These are phyloP conservation scores for Dysidea cf. avara DNA, from an alignment of 37 sponge, comb jelly and placozoan species.

Conservation along the genomic window DNA sequence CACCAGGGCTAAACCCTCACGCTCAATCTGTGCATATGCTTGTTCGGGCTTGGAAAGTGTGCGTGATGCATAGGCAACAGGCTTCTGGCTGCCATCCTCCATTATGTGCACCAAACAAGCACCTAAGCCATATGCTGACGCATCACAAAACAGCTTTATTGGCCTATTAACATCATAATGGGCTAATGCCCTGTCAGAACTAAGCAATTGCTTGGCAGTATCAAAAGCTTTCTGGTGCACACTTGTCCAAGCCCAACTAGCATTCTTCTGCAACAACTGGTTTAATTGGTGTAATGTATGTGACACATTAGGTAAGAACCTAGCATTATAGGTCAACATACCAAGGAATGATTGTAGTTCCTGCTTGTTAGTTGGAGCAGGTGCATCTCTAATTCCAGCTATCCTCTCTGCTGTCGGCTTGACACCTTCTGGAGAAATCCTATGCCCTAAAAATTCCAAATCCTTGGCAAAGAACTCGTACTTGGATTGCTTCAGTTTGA, in stretches of 20 bases:
- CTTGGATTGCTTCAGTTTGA: slow-evolving; percentile 31
- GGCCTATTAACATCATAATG: slow-evolving; percentile 15
- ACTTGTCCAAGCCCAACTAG: slow-evolving; percentile 14
- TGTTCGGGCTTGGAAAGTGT: slow-evolving; percentile 14
- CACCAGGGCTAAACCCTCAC: too few relatives aligned
- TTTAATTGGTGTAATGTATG: slow-evolving; percentile 30
- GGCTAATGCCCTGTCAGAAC: slow-evolving; percentile 30
- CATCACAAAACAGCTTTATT: too few relatives aligned
- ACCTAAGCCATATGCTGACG: too few relatives aligned
- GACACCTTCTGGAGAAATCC: slow-evolving; percentile 36
- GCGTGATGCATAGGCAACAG: slow-evolving; percentile 31
- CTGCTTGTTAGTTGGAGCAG: slow-evolving; percentile 21
- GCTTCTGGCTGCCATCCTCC: too few relatives aligned
- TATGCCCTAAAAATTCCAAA: slow-evolving; percentile 31
- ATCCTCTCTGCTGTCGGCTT: slow-evolving; percentile 41
- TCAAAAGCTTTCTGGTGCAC: slow-evolving; percentile 29
- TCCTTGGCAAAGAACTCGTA: slow-evolving; percentile 39
- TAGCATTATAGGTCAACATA: slow-evolving; percentile 55
- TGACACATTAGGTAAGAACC: slow-evolving; percentile 40
- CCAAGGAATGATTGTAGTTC: slow-evolving; percentile 48
- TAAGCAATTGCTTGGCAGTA: slow-evolving; percentile 36
- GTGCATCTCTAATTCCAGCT: slow-evolving; percentile 19
- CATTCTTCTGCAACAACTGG: slow-evolving; percentile 45
- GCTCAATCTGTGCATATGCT: too few relatives aligned
- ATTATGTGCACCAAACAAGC: too few relatives aligned